These are phyloP conservation scores for Bombus sibiricus DNA, from an alignment of 1,140 invertebrate genomes.

Conservation along the genomic window DNA sequence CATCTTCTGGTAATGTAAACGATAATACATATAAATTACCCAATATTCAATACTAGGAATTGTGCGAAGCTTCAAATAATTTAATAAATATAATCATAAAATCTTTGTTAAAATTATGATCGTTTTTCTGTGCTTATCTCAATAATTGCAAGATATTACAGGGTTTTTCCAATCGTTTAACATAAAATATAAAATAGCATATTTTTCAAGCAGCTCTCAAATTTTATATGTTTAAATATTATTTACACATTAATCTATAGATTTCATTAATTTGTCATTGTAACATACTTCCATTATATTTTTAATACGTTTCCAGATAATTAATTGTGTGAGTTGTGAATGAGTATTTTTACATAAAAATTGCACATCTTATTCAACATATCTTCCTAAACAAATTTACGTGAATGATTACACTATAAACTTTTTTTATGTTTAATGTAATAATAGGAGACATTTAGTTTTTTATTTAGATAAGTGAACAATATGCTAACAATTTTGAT, in stretches of 20 bases:
- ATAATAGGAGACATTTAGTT: background rate
- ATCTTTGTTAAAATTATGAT: constrained; percentile 40
- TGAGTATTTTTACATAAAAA: constrained; percentile 5
- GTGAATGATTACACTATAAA: background rate
- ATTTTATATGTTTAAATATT: constrained; percentile 27
- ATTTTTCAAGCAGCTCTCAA: constrained; percentile 23
- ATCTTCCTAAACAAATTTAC: constrained; percentile 24
- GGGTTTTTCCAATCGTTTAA: constrained; percentile 50
- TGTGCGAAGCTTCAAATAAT: constrained; percentile 46
- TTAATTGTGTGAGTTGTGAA: constrained; percentile 34
- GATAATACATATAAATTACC: constrained; percentile 29
- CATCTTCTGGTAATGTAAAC: constrained; percentile 49
- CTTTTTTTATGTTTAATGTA: constrained; percentile 10
- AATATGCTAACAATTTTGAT: background rate
- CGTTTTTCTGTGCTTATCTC: constrained; percentile 37
- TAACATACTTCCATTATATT: constrained; percentile 42
- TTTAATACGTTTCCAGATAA: constrained; percentile 24
- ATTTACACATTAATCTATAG: constrained; percentile 14
- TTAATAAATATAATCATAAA: constrained; percentile 33
- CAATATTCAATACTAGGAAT: constrained; percentile 59
- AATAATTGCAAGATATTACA: constrained; percentile 49
- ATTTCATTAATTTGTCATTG: constrained; percentile 44
- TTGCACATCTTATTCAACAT: constrained; percentile 5
- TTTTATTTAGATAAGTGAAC: background rate
- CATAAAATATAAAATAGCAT: constrained; percentile 44